Conservation (phyloP, 1,140 invertebrate species). For the Asobara japonica region DNA sequence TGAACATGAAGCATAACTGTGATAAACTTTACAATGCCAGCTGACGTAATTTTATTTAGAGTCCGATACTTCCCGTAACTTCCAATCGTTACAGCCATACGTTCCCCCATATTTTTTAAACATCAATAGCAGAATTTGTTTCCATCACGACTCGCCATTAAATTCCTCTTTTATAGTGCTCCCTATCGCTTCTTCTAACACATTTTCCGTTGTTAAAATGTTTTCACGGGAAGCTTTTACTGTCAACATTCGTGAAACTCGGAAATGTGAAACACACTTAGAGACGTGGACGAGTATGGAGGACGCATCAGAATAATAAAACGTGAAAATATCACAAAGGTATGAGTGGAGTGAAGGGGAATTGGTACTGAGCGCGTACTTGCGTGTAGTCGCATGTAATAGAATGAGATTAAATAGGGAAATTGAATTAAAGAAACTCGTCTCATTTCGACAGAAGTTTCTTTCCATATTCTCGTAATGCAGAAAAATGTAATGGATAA, state of each 20-base stretch:
- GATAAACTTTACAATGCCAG: not conserved
- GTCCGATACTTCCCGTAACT: not conserved
- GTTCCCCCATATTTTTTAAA: not conserved
- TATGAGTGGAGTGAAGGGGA: too few relatives aligned
- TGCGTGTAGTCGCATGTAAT: too few relatives aligned
- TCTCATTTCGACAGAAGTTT: too few relatives aligned
- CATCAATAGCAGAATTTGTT: not conserved
- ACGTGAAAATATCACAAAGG: too few relatives aligned
- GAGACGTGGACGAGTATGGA: too few relatives aligned
- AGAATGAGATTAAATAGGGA: too few relatives aligned
- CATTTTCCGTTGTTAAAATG: not conserved
- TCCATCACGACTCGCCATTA: not conserved
- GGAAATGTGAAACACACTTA: too few relatives aligned
- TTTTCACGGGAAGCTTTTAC: not conserved
- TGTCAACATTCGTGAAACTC: not conserved
- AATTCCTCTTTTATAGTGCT: not conserved
- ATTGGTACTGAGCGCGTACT: too few relatives aligned
- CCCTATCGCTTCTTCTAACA: not conserved
- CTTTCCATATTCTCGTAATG: too few relatives aligned
- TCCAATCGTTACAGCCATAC: not conserved
- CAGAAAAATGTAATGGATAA: too few relatives aligned
- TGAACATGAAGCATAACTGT: not conserved
- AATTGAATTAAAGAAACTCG: too few relatives aligned
- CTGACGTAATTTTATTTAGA: not conserved
- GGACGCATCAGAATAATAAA: too few relatives aligned